A percentile compares a stretch with the other conserved stretches of the same genome.
Conservation (phyloP, 2,113 vertebrate species). For the Brachyhypopomus gauderio region DNA sequence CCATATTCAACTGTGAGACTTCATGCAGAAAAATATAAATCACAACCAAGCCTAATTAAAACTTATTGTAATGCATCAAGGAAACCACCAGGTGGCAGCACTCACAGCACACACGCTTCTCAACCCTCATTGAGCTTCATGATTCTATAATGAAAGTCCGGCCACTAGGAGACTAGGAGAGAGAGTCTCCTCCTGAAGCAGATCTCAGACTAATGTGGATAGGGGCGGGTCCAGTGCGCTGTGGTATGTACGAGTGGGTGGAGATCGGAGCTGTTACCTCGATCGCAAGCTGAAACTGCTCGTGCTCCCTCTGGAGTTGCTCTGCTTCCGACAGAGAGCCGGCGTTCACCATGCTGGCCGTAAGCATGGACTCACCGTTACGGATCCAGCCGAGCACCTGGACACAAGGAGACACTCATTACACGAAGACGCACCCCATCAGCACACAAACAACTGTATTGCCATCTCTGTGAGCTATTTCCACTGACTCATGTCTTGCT, state of each 20-base stretch:
- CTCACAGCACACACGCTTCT: too few relatives aligned
- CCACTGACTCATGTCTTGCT: too few relatives aligned
- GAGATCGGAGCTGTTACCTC: slow-evolving; percentile 80
- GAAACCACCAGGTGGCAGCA: too few relatives aligned
- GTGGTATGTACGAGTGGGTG: neutral
- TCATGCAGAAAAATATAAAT: neutral
- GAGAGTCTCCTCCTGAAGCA: too few relatives aligned
- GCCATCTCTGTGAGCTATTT: too few relatives aligned
- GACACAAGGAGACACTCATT: slow-evolving; percentile 12
- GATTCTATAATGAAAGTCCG: too few relatives aligned
- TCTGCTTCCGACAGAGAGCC: slow-evolving; percentile 96
- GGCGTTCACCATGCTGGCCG: slow-evolving; percentile 91
- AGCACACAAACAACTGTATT: neutral
- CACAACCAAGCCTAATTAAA: neutral
- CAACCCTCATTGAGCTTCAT: too few relatives aligned
- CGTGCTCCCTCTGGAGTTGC: slow-evolving; percentile 95
- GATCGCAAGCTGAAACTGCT: slow-evolving; percentile 96
- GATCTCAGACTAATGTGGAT: too few relatives aligned
- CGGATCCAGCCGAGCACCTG: slow-evolving; percentile 98
- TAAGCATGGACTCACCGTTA: slow-evolving; percentile 96
- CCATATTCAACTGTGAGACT: neutral
- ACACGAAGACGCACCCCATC: slow-evolving; percentile 15
- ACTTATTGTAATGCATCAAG: neutral
- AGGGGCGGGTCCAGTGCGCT: neutral
- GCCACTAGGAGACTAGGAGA: too few relatives aligned